Percentiles rank a stretch among this genome's conserved stretches.
Conservation (phyloP, 2,888 invertebrate species). For the Idaea aversata region DNA sequence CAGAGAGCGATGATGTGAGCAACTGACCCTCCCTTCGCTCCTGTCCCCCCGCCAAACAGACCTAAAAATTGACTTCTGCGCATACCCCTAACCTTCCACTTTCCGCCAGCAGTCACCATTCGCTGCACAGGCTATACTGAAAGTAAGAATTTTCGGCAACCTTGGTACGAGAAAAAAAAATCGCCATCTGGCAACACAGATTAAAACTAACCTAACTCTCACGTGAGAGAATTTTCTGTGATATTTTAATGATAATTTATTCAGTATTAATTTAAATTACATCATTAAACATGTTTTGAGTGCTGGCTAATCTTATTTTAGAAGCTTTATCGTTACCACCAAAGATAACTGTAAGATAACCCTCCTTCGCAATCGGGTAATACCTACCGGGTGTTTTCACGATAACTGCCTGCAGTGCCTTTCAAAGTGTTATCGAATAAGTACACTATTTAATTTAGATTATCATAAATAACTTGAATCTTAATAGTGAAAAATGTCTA, state of each 20-base stretch:
- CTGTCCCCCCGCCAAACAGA: too few relatives aligned
- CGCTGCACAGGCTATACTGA: too few relatives aligned
- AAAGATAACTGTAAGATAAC: neutral
- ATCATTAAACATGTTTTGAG: neutral
- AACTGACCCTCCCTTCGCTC: too few relatives aligned
- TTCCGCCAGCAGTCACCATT: too few relatives aligned
- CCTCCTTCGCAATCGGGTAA: neutral
- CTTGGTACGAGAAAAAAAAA: too few relatives aligned
- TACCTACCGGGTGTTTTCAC: neutral
- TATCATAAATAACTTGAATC: neutral
- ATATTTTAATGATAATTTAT: neutral
- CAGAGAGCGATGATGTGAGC: too few relatives aligned
- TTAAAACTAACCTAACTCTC: neutral
- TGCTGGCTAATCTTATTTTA: neutral
- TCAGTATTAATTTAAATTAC: neutral
- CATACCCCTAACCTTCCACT: too few relatives aligned
- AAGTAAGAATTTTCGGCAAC: too few relatives aligned
- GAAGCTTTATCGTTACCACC: neutral
- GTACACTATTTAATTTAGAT: neutral
- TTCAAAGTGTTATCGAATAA: neutral
- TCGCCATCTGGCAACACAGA: neutral
- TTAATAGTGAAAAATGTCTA: slow-evolving; percentile 35
- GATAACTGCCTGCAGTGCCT: neutral
- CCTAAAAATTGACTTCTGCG: too few relatives aligned
- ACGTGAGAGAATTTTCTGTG: neutral